Base-by-base conservation (phyloP, 2,888 invertebrate species). In the Pseudanteris insignis region DNA sequence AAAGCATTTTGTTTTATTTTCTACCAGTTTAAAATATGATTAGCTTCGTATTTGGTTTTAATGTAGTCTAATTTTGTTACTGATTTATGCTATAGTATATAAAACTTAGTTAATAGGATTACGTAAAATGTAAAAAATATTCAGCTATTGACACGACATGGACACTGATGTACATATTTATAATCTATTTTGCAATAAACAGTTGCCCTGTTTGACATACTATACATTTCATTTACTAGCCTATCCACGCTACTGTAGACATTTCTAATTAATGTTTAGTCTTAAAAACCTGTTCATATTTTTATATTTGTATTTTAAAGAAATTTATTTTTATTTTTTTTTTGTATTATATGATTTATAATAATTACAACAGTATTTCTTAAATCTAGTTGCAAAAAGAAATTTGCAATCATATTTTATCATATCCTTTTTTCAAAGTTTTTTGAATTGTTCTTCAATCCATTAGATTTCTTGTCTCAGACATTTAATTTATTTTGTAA, bases 111-210 rank as follows among this genome's bases (percentile, higher is more conserved):
- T 24, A 36, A 4, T 46, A 48, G 1, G 1, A 40, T 32, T 34
- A 36, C 2, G 2, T 8, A 33, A 13, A 46, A 50, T 50, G 46
- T 57, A 57, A 51, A 67, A 70, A 74, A 78, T 78, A 78, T 76
- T 79, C 78, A 78, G 77, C 77, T 79, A 78, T 74, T 67, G 53
- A 69, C 68, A 72, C 68, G 66, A 76, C 71, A 76, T 77, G 79
- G 79, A 72, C 78, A 79, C 78, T 77, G 71, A 76, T 78, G 78
- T 78, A 77, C 72, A 77, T 76, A 76, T 67, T 74, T 73, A 68
- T 70, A 69, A 47, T 74, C 73, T 76, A 76, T 78, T 76, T 79
- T 77, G 71, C 75, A 79, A 79, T 79, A 79, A 79, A 79, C 76
- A 76, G 74, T 73, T 78, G 73, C 74, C 74, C 76, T 77, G 75